Percentiles rank a stretch among this genome's conserved stretches.
Evolutionary conservation across 2,113 vertebrate species (phyloP).

Genomic region (Ptilonorhynchus violaceus): DNA sequence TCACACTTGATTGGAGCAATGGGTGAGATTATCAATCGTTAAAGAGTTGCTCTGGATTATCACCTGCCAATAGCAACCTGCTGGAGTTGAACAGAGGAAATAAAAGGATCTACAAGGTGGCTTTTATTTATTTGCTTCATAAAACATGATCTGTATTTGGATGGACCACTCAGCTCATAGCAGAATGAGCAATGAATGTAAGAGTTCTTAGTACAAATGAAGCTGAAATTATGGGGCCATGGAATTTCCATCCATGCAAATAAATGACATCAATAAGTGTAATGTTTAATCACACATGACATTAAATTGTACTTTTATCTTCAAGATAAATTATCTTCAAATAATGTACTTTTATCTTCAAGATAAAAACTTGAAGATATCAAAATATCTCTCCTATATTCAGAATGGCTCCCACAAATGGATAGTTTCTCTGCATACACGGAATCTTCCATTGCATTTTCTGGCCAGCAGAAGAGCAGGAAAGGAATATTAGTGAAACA

Average conservation of each 20-base stretch:
- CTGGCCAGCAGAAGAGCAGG: background rate
- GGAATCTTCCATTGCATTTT: background rate
- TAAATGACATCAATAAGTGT: fast-evolving
- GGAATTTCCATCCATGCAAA: background rate
- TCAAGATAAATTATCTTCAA: no score
- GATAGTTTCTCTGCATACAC: background rate
- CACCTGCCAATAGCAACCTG: background rate
- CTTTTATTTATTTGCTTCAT: background rate
- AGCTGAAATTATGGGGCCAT: background rate
- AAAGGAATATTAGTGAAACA: background rate
- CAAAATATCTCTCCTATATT: background rate
- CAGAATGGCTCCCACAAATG: background rate
- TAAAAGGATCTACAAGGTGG: background rate
- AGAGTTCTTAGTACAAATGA: background rate
- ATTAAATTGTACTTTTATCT: no score
- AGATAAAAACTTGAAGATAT: background rate
- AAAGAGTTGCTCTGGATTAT: background rate
- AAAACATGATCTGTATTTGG: background rate
- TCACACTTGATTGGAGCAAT: background rate
- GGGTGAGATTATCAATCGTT: background rate
- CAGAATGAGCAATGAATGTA: background rate
- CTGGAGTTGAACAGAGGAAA: background rate
- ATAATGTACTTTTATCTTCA: no score
- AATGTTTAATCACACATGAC: background rate
- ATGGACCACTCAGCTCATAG: background rate